phyloP scores from a whole-genome alignment of 2,113 vertebrate species.

The Tragulus kanchil region DNA sequence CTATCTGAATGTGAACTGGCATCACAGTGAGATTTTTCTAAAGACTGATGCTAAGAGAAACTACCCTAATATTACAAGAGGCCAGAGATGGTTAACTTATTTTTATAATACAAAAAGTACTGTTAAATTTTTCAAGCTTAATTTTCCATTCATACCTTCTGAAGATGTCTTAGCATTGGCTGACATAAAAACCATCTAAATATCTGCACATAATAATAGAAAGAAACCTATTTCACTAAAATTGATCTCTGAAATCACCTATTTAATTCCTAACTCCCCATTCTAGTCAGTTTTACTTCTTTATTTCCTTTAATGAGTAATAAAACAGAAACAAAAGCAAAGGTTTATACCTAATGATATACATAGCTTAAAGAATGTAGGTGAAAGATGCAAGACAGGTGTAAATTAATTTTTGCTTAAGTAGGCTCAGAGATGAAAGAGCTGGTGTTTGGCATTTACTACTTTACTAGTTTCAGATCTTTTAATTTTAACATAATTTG shows the following conservation, averaged over 20 bases:
- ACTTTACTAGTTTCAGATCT: slow-evolving; percentile 27
- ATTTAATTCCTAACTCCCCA: slow-evolving; percentile 20
- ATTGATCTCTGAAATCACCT: slow-evolving; percentile 52
- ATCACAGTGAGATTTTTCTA: slow-evolving; percentile 19
- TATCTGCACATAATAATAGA: slow-evolving; percentile 42
- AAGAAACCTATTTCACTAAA: slow-evolving; percentile 56
- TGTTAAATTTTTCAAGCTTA: slow-evolving; percentile 40
- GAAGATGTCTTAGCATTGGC: not conserved
- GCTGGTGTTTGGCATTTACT: not conserved
- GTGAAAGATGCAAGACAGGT: not conserved
- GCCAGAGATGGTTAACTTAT: slow-evolving; percentile 30
- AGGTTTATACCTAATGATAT: not conserved
- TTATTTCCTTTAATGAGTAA: slow-evolving; percentile 16
- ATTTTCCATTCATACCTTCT: slow-evolving; percentile 46
- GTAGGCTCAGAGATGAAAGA: not conserved
- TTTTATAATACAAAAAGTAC: slow-evolving; percentile 25
- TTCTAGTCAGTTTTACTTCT: slow-evolving; percentile 31
- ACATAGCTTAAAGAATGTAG: not conserved
- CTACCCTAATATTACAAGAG: not conserved
- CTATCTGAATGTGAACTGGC: slow-evolving; percentile 21
- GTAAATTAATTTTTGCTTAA: slow-evolving; percentile 40
- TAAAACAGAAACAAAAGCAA: slow-evolving; percentile 23
- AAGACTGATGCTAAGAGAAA: slow-evolving; percentile 43
- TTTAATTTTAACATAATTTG: slow-evolving; percentile 35
- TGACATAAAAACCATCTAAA: slow-evolving; percentile 48